Conservation (phyloP, 2,888 invertebrate genomes). For the Marronus borbonicus region DNA sequence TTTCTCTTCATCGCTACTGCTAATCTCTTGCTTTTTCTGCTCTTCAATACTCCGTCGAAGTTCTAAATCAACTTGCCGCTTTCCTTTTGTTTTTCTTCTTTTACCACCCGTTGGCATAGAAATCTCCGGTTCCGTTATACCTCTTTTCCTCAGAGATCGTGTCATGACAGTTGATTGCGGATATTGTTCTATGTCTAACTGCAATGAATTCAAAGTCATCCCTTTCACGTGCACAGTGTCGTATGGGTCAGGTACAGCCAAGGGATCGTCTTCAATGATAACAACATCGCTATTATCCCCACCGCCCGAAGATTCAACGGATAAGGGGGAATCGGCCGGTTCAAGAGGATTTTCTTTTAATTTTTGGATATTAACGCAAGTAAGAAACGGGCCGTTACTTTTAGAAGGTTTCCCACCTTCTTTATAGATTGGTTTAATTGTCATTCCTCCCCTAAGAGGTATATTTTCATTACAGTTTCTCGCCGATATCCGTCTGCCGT, state of each 20-base stretch:
- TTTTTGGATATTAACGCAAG: constrained; percentile 57
- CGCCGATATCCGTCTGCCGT: constrained; percentile 7
- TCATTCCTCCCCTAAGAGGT: constrained; percentile 19
- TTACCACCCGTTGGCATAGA: constrained; percentile 58
- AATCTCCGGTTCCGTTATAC: constrained; percentile 29
- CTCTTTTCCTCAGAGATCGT: constrained; percentile 40
- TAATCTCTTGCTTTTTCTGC: constrained; percentile 71
- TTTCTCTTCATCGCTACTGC: constrained; percentile 72
- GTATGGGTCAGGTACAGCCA: constrained; percentile 63
- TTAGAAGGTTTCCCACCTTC: constrained; percentile 53
- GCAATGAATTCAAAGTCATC: constrained; percentile 56
- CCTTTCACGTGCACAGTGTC: neutral
- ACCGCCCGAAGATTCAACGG: constrained; percentile 50
- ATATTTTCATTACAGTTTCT: constrained; percentile 17
- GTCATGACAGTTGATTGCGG: constrained; percentile 42
- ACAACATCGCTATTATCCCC: constrained; percentile 55
- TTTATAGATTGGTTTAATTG: constrained; percentile 25
- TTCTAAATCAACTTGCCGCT: constrained; percentile 63
- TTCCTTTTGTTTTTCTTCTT: constrained; percentile 60
- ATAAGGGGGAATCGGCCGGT: constrained; percentile 43
- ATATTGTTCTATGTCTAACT: constrained; percentile 56
- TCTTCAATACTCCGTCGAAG: constrained; percentile 71
- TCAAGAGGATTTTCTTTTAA: constrained; percentile 53
- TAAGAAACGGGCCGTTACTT: constrained; percentile 56
- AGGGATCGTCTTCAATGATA: constrained; percentile 65